phyloP scores from a whole-genome alignment of 2,888 invertebrate species.

The Pocota personata region DNA sequence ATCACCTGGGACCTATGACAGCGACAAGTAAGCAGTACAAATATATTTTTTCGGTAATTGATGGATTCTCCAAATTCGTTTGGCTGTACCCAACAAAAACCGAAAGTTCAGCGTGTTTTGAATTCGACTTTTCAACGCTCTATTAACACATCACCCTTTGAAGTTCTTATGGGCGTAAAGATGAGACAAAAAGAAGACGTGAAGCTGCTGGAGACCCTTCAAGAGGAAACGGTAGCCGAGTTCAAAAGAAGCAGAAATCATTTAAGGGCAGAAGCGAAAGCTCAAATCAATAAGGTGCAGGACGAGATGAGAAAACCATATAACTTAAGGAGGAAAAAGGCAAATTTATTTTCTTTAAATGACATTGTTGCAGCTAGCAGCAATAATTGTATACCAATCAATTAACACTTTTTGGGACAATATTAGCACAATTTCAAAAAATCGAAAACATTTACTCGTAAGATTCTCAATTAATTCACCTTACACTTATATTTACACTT shows the following conservation, averaged over 20 bases:
- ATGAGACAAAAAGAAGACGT: constrained; percentile 7
- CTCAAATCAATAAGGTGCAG: constrained; percentile 1
- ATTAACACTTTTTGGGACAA: too few species aligned
- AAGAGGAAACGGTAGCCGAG: neutral
- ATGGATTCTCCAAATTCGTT: neutral
- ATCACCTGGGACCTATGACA: neutral
- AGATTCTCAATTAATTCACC: too few species aligned
- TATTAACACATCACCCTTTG: constrained; percentile 7
- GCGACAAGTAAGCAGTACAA: neutral
- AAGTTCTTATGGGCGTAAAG: neutral
- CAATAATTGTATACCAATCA: too few species aligned
- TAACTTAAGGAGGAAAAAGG: neutral
- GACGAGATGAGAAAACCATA: constrained; percentile 3
- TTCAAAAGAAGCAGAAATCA: neutral
- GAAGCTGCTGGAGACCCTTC: neutral
- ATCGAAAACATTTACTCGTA: too few species aligned
- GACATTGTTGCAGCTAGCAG: too few species aligned
- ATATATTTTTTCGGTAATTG: neutral
- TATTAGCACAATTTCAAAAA: too few species aligned
- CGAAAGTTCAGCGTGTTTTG: neutral
- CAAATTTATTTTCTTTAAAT: neutral
- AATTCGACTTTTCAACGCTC: constrained; percentile 16
- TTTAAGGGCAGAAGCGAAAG: neutral
- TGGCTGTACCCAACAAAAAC: constrained; percentile 10
- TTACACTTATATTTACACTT: too few species aligned